Evolutionary conservation across 2,113 vertebrate genomes (phyloP).

Genomic region (Brachyhypopomus occidentalis): DNA sequence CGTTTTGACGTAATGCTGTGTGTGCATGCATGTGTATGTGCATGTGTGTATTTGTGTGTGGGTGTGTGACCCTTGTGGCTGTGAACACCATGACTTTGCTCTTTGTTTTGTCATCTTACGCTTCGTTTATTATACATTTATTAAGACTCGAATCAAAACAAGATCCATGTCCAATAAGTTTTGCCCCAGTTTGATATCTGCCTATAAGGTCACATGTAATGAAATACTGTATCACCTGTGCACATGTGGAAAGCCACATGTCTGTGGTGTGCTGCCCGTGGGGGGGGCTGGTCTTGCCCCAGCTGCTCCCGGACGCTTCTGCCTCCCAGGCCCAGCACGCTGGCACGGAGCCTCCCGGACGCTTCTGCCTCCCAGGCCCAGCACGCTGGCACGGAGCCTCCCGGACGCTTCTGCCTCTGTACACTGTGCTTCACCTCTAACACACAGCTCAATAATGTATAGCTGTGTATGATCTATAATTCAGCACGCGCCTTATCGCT

Average conservation of each 20-base stretch:
- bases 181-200: neutral
- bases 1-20: neutral
- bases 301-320: no score
- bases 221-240: no score
- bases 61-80: constrained; percentile 22
- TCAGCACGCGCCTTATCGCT: constrained; percentile 54
- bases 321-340: constrained; percentile 12
- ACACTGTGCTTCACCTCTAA: constrained; percentile 42
- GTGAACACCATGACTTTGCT: neutral
- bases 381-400: constrained; percentile 44
- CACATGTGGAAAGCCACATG: no score
- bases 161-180: neutral
- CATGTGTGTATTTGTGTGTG: constrained; percentile 21
- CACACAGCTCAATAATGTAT: constrained; percentile 60
- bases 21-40: neutral
- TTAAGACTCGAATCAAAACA: constrained; percentile 6
- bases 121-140: constrained; percentile 28
- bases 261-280: neutral
- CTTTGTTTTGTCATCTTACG: constrained; percentile 33
- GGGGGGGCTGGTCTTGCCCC: neutral
- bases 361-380: neutral
- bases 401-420: constrained; percentile 44
- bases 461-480: constrained; percentile 60
- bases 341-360: constrained; percentile 40
- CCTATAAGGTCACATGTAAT: constrained; percentile 5